A percentile compares a stretch with the other conserved stretches of the same genome.
Evolutionary conservation across 2,797 vertebrate species (phyloP).

Genomic region (Parotocinclus haroldoi): DNA sequence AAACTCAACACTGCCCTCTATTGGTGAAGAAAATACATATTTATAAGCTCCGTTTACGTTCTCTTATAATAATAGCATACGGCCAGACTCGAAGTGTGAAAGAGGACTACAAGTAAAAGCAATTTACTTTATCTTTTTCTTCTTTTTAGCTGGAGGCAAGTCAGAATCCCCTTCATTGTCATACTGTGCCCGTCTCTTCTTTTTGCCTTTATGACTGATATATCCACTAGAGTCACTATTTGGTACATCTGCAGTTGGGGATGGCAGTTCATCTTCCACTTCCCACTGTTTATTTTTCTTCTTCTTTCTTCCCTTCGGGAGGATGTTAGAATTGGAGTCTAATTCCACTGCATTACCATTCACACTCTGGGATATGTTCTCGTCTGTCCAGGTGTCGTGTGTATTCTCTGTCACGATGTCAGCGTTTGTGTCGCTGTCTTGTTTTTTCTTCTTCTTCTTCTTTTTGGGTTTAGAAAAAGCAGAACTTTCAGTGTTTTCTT

Average conservation of each 20-base stretch:
- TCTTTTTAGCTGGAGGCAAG: slow-evolving; percentile 65
- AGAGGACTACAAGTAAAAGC: neutral
- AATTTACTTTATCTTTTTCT: slow-evolving; percentile 54
- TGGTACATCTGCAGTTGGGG: slow-evolving; percentile 51
- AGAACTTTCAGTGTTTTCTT: slow-evolving; percentile 4
- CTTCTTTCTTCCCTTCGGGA: slow-evolving; percentile 59
- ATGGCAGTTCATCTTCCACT: slow-evolving; percentile 45
- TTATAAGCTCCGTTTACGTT: too few relatives aligned
- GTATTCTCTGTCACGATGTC: slow-evolving; percentile 34
- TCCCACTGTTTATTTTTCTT: slow-evolving; percentile 68
- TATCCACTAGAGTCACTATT: slow-evolving; percentile 80
- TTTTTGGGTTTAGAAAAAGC: slow-evolving; percentile 59
- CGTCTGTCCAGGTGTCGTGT: neutral
- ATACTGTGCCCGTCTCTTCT: slow-evolving; percentile 68
- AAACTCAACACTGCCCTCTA: slow-evolving; percentile 45
- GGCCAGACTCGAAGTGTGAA: neutral
- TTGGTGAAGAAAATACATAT: slow-evolving; percentile 11
- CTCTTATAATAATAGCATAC: neutral
- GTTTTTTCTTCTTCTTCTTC: slow-evolving; percentile 65
- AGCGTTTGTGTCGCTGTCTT: slow-evolving; percentile 50
- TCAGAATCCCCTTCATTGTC: slow-evolving; percentile 46
- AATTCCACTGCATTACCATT: slow-evolving; percentile 38
- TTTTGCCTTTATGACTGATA: slow-evolving; percentile 73
- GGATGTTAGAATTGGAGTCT: slow-evolving; percentile 30
- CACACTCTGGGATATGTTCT: slow-evolving; percentile 19